phyloP scores from a whole-genome alignment of 2,797 vertebrate genomes.

The Denticeps clupeoides region DNA sequence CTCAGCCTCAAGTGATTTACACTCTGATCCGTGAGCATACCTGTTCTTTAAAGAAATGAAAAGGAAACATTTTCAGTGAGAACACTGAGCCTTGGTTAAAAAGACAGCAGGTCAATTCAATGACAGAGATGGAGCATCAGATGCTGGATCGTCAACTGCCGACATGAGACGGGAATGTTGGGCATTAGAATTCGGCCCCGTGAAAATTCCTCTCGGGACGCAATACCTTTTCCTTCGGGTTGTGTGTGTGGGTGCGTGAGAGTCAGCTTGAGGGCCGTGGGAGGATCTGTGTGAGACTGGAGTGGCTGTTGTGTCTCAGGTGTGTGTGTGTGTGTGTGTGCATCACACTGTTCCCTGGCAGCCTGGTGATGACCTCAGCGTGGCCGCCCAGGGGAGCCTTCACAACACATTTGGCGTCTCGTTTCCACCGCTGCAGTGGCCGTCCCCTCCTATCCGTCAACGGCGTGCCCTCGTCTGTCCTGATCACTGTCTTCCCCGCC shows the following conservation, averaged over 20 bases:
- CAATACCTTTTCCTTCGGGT: too few relatives aligned
- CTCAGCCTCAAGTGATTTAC: too few relatives aligned
- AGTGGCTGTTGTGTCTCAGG: background rate
- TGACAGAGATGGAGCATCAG: too few relatives aligned
- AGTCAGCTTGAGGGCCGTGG: conserved; percentile 4
- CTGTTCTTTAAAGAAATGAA: too few relatives aligned
- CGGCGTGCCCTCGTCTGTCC: conserved; percentile 46
- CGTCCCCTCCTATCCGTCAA: conserved; percentile 63
- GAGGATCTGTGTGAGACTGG: conserved; percentile 4
- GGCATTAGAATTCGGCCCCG: too few relatives aligned
- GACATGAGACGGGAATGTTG: too few relatives aligned
- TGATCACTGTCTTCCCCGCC: conserved; percentile 48
- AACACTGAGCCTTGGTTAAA: too few relatives aligned
- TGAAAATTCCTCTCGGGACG: too few relatives aligned
- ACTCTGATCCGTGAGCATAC: too few relatives aligned
- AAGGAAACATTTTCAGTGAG: too few relatives aligned
- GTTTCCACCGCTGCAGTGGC: conserved; percentile 50
- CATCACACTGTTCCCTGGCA: conserved; percentile 36
- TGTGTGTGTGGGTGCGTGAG: conserved; percentile 6
- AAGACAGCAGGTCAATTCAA: too few relatives aligned
- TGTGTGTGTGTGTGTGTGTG: conserved; percentile 6
- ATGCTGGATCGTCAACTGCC: too few relatives aligned
- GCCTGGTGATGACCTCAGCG: conserved; percentile 55
- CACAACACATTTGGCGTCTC: conserved; percentile 62
- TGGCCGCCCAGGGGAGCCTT: conserved; percentile 59